Evolutionary conservation across 1,140 invertebrate species (phyloP), one percentile per base, ranked within the genome.

Genomic region (Atopsyche davidsoni): DNA sequence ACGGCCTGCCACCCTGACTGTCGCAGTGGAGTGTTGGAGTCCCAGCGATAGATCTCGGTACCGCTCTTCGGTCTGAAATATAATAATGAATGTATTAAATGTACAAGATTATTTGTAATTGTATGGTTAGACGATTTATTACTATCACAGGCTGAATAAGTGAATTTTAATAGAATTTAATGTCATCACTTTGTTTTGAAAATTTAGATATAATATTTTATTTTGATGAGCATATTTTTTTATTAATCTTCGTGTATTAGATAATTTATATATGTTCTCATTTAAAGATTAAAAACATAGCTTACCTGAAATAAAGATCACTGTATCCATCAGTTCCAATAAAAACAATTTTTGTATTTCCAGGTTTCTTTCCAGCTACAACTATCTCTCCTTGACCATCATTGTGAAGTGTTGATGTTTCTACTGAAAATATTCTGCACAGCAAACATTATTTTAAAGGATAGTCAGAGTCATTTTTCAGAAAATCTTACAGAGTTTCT

Each of bases 281-380:
- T 23, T 19, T 13, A 36, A 10, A 36, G 6, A 32, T 17, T 22
- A 7, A 17, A 3, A 44, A 11, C 19, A 21, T 39, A 23, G 21
- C 13, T 28, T 47, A 53, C 51, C 51, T 55, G 34, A 49, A 56
- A 28, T 25, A 51, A 11, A 56, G 23, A 19, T 18, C 38, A 16
- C 34, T 52, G 19, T 31, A n/a, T 14, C 23, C 23, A 39, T 56
- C 49, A 7, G 44, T 48, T 25, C 54, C 54, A 19, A 14, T 35
- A 18, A 48, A 56, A 11, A 52, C 34, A 14, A 56, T 43, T 3
- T 34, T 24, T 22, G 23, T 4, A 19, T 45, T 16, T n/a, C 22
- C 13, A 13, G 49, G 43, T 25, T 51, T 32, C 22, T 23, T 32
- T n/a, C 48, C 32, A 23, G 32, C 22, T 10, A 40, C 24, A 46